Evolutionary conservation across 1,140 invertebrate species (phyloP), one percentile per base, ranked within the genome.

Genomic region (Neodiprion fabricii): DNA sequence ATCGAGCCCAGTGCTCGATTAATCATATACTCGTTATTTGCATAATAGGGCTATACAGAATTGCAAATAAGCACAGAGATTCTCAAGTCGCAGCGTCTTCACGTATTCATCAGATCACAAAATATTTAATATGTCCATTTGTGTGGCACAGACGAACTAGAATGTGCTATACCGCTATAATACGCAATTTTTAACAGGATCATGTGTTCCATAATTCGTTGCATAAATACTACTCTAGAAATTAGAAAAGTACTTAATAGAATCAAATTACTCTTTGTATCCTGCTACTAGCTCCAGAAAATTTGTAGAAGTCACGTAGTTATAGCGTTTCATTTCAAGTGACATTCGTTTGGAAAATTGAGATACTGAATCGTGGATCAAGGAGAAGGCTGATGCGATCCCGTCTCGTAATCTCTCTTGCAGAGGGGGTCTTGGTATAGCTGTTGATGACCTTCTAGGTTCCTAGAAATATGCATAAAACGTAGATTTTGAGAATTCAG

Each of bases 291-390:
- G 90, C 81, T 96, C 94, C 48, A 96, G 88, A 82, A 95, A 97
- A 87, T 96, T 96, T 14, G 92, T 94, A 0, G 95, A 95, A 1
- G 95, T 96, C 48, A 96, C 95, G 84, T 96, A 96, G 86, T 95
- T 96, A 80, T 93, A 91, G n/a, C 95, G 85, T 78, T 94, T 93
- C 87, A 96, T 92, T 87, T 96, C 94, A 1, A 84, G 76, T 67
- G 91, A 87, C 95, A 96, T 96, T 80, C 89, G 90, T 66, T 86
- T 85, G 0, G 93, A 95, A 83, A 90, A 93, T 76, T 91, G 89
- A 1, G 90, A 90, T 40, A 96, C 95, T 0, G 93, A 94, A 48
- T 91, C 92, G 80, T 96, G 95, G 81, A 97, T 94, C 48, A 92
- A 86, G 1, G 95, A 91, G 87, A 96, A 96, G 23, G 93, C 92